phyloP scores from a whole-genome alignment of 2,797 vertebrate genomes.

The Gymnoscopelus microlampas region DNA sequence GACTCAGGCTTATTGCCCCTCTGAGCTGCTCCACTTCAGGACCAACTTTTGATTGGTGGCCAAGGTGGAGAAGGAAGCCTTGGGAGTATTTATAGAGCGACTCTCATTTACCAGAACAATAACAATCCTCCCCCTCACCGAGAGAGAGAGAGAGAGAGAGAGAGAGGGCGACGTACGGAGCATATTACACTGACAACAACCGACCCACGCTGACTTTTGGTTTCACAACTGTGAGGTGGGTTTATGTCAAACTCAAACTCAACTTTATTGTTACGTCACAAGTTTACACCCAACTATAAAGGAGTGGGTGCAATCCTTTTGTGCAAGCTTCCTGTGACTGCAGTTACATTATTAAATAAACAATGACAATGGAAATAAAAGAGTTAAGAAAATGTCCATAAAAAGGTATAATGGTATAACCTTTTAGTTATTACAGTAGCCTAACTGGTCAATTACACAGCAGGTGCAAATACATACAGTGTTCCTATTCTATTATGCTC shows the following conservation, averaged over 20 bases:
- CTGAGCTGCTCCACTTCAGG: conserved; percentile 70
- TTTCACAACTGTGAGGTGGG: conserved; percentile 63
- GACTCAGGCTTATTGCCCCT: conserved; percentile 76
- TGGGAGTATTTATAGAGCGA: conserved; percentile 83
- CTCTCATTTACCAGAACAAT: conserved; percentile 85
- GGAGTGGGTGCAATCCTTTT: too few relatives aligned
- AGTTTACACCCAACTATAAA: too few relatives aligned
- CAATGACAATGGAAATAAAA: too few relatives aligned
- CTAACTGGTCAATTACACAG: too few relatives aligned
- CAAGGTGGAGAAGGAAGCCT: conserved; percentile 77
- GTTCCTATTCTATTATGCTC: too few relatives aligned
- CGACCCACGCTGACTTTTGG: conserved; percentile 61
- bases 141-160: conserved; percentile 42
- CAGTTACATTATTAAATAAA: too few relatives aligned
- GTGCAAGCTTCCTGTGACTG: too few relatives aligned
- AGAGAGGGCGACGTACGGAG: conserved; percentile 26
- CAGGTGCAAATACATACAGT: too few relatives aligned
- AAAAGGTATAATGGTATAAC: too few relatives aligned
- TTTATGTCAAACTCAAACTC: not conserved
- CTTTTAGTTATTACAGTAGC: too few relatives aligned
- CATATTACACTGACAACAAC: conserved; percentile 41
- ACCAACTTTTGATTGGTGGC: conserved; percentile 77
- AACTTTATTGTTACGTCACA: too few relatives aligned
- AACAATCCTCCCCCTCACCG: conserved; percentile 74
- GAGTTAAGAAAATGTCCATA: too few relatives aligned